phyloP scores from a whole-genome alignment of 2,113 vertebrate species.

The Pleuronectes platessa region DNA sequence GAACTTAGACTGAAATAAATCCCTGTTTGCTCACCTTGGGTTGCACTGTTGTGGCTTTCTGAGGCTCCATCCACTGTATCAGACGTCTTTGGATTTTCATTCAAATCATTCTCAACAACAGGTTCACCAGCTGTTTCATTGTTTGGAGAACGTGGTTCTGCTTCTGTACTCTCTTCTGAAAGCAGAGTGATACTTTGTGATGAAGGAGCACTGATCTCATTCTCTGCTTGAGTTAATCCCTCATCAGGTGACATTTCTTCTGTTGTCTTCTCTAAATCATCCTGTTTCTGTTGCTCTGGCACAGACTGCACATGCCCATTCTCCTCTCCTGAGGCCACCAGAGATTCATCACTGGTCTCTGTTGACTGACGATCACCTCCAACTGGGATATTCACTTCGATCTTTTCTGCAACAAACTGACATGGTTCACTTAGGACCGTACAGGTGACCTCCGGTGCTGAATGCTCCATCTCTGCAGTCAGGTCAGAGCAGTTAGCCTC shows the following conservation, averaged over 20 bases:
- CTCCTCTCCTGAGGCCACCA: constrained; percentile 9
- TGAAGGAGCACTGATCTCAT: background rate
- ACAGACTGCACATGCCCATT: background rate
- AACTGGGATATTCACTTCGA: background rate
- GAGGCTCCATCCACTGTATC: constrained; percentile 34
- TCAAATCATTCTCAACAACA: background rate
- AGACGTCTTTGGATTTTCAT: background rate
- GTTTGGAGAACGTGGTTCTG: background rate
- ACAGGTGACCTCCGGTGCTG: constrained; percentile 13
- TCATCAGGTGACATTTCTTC: constrained; percentile 18
- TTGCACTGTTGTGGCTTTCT: background rate
- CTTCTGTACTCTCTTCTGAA: constrained; percentile 11
- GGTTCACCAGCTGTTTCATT: background rate
- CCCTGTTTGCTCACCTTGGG: constrained; percentile 59
- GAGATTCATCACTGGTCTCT: constrained; percentile 30
- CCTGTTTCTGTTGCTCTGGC: constrained; percentile 11
- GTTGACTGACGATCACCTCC: constrained; percentile 12
- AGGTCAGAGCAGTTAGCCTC: constrained; percentile 4
- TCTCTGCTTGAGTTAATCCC: constrained; percentile 4
- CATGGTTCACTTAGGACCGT: background rate
- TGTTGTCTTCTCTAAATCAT: constrained; percentile 1
- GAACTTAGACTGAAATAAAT: constrained; percentile 37
- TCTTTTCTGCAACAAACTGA: constrained; percentile 1
- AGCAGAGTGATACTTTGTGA: background rate
- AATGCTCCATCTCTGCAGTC: constrained; percentile 6